These are phyloP conservation scores for Calephelis nemesis DNA, from an alignment of 1,140 invertebrate species.

Conservation along the genomic window DNA sequence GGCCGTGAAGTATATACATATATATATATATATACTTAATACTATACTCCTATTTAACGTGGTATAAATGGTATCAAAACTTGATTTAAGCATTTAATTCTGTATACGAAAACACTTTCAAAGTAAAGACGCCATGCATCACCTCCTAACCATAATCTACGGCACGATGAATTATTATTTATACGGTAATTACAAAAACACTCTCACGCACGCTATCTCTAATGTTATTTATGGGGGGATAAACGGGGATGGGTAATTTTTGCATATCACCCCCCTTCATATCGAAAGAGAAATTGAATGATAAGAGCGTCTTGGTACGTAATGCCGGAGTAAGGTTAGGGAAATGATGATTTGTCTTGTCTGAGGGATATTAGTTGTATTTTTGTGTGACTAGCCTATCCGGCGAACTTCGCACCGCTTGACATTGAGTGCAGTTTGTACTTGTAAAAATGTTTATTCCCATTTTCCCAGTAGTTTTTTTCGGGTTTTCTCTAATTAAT, in stretches of 20 bases:
- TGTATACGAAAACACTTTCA: constrained; percentile 17
- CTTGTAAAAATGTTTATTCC: no score
- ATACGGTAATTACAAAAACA: constrained; percentile 78
- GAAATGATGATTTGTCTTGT: constrained; percentile 44
- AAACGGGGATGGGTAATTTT: constrained; percentile 66
- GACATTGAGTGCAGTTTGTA: no score
- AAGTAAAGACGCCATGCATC: constrained; percentile 46
- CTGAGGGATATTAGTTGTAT: constrained; percentile 18
- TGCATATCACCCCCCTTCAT: constrained; percentile 65
- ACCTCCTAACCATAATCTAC: constrained; percentile 71
- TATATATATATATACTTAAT: no score
- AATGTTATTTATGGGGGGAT: constrained; percentile 75
- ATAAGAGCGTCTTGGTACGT: constrained; percentile 51
- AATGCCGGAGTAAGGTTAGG: constrained; percentile 35
- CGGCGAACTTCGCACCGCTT: background rate
- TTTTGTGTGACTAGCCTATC: background rate
- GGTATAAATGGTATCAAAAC: background rate
- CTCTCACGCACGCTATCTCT: constrained; percentile 66
- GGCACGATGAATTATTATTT: constrained; percentile 72
- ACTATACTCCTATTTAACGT: no score
- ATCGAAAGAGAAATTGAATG: constrained; percentile 64
- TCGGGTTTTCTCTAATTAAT: no score
- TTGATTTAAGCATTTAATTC: background rate
- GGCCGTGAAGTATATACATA: no score
- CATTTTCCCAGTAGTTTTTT: no score